Evolutionary conservation across 2,888 invertebrate species (phyloP), one percentile per base, ranked within the genome.

Genomic region (Heliothis peltigera): DNA sequence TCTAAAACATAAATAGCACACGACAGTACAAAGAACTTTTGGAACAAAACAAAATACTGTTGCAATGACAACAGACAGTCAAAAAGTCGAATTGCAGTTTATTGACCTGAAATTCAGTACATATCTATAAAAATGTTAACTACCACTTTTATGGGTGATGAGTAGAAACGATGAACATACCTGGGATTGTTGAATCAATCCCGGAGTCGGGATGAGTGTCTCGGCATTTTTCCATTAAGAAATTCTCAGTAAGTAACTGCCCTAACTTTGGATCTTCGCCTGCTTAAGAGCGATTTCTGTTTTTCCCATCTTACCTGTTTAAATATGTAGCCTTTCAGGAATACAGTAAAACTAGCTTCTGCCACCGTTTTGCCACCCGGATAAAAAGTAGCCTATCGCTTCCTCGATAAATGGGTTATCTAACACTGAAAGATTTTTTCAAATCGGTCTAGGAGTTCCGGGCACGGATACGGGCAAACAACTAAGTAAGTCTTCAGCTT

Each of bases 31-130:
- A 72, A 65, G 47, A 56, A 56, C 73, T 71, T n/a, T 52, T 56
- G 44, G 32, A 56, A 72, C 18, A 39, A 39, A 56, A 72, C 15
- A 46, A 39, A 64, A 47, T 32, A 35, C 19, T 19, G 42, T 48
- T 64, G 15, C 73, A 64, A 72, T 65, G 69, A 65, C 73, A 53
- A 44, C 35, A 18, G 52, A 53, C 48, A 64, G 4, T 15, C 35
- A 35, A 35, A 19, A 53, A 53, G 66, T 65, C 66, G 48, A 39
- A 57, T n/a, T 15, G 35, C 19, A 64, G 65, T 53, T 18, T 72
- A 64, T 53, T 64, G 52, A 71, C 55, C 55, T 21, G 25, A 19
- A 21, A 15, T 57, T 65, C 44, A 21, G 17, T 21, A 54, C 19
- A 70, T 67, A 67, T 42, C 43, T 22, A 48, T 48, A 35, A 35